Percentiles rank a stretch among this genome's conserved stretches.
These are phyloP conservation scores for Hipparchia semele DNA, from an alignment of 2,888 invertebrate genomes.

Conservation along the genomic window DNA sequence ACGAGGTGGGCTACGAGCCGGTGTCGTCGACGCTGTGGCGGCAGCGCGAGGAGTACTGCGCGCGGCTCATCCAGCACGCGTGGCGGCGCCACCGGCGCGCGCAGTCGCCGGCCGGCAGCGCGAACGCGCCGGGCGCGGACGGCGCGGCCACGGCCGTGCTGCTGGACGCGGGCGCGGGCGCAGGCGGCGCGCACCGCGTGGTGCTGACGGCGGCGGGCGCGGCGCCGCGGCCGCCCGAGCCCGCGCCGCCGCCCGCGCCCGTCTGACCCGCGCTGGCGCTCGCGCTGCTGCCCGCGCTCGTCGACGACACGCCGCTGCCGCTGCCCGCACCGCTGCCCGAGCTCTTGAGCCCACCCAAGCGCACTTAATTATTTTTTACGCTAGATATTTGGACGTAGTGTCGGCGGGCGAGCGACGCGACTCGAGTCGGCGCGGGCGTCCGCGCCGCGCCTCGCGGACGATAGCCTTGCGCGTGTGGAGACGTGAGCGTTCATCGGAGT, in stretches of 20 bases:
- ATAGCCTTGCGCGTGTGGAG: slow-evolving; percentile 66
- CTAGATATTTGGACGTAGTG: slow-evolving; percentile 67
- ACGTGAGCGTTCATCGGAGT: slow-evolving; percentile 71
- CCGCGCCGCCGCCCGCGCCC: slow-evolving; percentile 88
- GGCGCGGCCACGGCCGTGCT: slow-evolving; percentile 91
- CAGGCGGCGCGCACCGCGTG: slow-evolving; percentile 94
- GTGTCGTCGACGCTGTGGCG: slow-evolving; percentile 97
- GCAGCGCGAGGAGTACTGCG: slow-evolving; percentile 98
- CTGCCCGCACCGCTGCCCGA: slow-evolving; percentile 80
- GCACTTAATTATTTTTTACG: slow-evolving; percentile 75
- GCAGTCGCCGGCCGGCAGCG: slow-evolving; percentile 20
- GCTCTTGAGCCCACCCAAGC: slow-evolving; percentile 78
- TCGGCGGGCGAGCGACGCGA: slow-evolving; percentile 61
- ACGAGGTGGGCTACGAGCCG: slow-evolving; percentile 95
- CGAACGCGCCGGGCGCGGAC: slow-evolving; percentile 70
- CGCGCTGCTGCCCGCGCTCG: slow-evolving; percentile 79
- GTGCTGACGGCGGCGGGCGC: slow-evolving; percentile 95
- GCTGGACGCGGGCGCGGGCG: slow-evolving; percentile 90
- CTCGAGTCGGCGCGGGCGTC: slow-evolving; percentile 47
- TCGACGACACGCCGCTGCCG: slow-evolving; percentile 78
- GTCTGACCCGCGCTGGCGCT: slow-evolving; percentile 81
- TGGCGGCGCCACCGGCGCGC: slow-evolving; percentile 92
- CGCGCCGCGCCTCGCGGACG: slow-evolving; percentile 58
- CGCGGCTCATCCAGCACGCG: slow-evolving; percentile 96
- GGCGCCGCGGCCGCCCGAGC: slow-evolving; percentile 95